These are phyloP conservation scores for Oscheius sp. DNA, from an alignment of 2,888 invertebrate genomes.

Conservation along the genomic window DNA sequence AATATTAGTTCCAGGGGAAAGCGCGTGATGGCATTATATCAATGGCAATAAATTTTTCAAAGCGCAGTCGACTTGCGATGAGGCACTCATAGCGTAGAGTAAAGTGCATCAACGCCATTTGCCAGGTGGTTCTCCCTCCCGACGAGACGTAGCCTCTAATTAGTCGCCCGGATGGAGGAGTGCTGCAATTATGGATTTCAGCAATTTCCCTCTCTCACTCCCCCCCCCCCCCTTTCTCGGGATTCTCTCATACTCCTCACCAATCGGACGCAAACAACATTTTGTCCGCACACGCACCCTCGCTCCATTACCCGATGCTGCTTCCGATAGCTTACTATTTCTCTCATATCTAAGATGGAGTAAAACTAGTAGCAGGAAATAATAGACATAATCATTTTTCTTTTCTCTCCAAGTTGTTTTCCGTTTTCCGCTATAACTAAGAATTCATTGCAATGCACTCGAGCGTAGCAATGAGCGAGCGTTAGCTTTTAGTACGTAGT, in stretches of 20 bases:
- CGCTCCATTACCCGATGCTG: slow-evolving; percentile 20
- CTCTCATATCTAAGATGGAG: background rate
- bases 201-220: slow-evolving; percentile 23
- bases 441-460: slow-evolving; percentile 25
- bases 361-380: background rate
- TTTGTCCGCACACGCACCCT: slow-evolving; percentile 29
- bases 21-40: slow-evolving; percentile 11
- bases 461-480: slow-evolving; percentile 5
- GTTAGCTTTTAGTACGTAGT: slow-evolving; percentile 19
- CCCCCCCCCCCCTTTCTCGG: too few relatives aligned
- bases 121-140: slow-evolving; percentile 14
- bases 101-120: slow-evolving; percentile 1
- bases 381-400: background rate
- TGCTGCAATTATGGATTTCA: slow-evolving; percentile 26
- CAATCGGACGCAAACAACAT: slow-evolving; percentile 30
- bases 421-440: background rate
- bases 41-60: slow-evolving; percentile 18
- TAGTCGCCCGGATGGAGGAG: slow-evolving; percentile 12
- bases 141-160: slow-evolving; percentile 11
- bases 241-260: slow-evolving; percentile 18
- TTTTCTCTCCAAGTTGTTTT: background rate
- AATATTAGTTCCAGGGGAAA: slow-evolving; percentile 1
- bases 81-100: background rate
- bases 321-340: slow-evolving; percentile 12
- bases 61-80: background rate